These are phyloP conservation scores for Actinia tenebrosa DNA, from an alignment of 64 coral and sea anemone genomes.

Conservation along the genomic window DNA sequence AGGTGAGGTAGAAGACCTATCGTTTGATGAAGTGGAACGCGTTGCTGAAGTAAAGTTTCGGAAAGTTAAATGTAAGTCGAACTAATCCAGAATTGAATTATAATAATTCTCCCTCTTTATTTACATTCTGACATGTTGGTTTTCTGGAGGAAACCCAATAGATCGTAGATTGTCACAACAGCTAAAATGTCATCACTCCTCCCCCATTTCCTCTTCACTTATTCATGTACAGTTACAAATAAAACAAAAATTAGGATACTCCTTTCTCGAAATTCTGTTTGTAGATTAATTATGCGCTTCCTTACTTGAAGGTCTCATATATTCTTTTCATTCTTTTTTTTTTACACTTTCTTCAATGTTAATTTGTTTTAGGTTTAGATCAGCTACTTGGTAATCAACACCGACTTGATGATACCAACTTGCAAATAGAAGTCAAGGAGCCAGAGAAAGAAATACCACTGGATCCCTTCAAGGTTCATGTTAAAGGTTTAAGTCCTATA, in stretches of 20 bases:
- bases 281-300: no score
- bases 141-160: neutral
- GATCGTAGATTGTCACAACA: no score
- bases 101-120: neutral
- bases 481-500: conserved; percentile 25
- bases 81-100: neutral
- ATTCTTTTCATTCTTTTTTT: no score
- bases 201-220: no score
- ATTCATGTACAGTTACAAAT: no score
- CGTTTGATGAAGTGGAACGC: neutral
- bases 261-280: neutral
- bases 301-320: no score
- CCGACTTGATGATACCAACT: neutral
- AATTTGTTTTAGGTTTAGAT: neutral
- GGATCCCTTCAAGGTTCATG: conserved; percentile 39
- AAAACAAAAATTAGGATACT: no score
- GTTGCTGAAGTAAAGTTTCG: neutral
- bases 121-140: no score
- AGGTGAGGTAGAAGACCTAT: conserved; percentile 30
- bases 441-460: conserved; percentile 28
- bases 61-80: neutral
- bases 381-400: neutral
- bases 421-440: neutral
- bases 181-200: no score
- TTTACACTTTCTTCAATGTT: neutral